phyloP scores from a whole-genome alignment of 2,888 invertebrate genomes.

The Erpobdella octoculata region DNA sequence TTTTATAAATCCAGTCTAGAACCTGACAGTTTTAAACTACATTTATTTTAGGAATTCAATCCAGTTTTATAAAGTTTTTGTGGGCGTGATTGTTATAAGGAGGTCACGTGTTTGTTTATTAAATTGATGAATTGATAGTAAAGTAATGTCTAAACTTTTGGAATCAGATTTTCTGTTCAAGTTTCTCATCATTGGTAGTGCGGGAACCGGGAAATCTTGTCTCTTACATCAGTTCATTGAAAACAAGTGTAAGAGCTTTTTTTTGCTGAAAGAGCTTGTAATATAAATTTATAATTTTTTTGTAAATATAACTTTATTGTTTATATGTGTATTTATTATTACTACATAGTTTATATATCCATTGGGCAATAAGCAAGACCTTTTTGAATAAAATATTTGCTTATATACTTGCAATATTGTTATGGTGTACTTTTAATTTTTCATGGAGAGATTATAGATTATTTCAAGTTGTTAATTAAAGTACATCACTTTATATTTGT shows the following conservation, averaged over 20 bases:
- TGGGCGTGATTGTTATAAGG: not conserved
- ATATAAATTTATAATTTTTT: not conserved
- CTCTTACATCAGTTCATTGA: slow-evolving; percentile 75
- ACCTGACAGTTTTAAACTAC: too few relatives aligned
- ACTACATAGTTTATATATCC: too few relatives aligned
- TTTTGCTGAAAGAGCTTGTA: not conserved
- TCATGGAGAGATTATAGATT: too few relatives aligned
- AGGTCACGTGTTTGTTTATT: not conserved
- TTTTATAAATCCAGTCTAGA: too few relatives aligned
- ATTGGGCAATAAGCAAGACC: too few relatives aligned
- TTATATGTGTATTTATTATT: not conserved
- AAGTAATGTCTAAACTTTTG: slow-evolving; percentile 28
- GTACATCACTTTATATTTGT: too few relatives aligned
- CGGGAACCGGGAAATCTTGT: slow-evolving; percentile 75
- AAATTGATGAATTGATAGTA: not conserved
- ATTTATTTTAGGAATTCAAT: too few relatives aligned
- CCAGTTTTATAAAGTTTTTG: not conserved
- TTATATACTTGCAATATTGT: too few relatives aligned
- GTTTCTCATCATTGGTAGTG: slow-evolving; percentile 75
- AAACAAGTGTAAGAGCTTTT: slow-evolving; percentile 69
- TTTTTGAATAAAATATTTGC: too few relatives aligned
- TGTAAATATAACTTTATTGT: not conserved
- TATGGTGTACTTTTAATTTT: too few relatives aligned
- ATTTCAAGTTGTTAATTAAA: too few relatives aligned
- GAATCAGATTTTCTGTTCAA: slow-evolving; percentile 75